Percentiles rank a stretch among this genome's conserved stretches.
Evolutionary conservation across 2,797 vertebrate species (phyloP).

Genomic region (Rousettus madagascariensis): DNA sequence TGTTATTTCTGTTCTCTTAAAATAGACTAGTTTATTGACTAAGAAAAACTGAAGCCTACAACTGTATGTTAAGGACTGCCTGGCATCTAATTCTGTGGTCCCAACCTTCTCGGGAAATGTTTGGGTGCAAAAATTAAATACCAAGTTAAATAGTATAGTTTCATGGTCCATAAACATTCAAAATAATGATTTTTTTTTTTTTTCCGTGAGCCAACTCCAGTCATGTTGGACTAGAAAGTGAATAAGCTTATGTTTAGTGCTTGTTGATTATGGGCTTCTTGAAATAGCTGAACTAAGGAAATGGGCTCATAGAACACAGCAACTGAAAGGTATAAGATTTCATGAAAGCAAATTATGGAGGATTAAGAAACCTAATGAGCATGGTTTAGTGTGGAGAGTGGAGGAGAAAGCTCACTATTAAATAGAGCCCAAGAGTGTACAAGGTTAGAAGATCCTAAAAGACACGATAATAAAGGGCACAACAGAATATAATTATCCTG

Average conservation of each 20-base stretch:
- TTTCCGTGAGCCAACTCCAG: background rate
- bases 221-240: constrained; percentile 61
- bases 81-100: background rate
- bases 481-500: constrained; percentile 74
- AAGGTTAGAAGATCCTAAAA: constrained; percentile 72
- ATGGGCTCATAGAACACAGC: constrained; percentile 59
- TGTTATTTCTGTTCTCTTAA: constrained; percentile 51
- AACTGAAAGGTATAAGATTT: constrained; percentile 71
- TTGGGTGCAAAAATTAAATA: constrained; percentile 65
- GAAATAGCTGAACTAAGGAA: constrained; percentile 55
- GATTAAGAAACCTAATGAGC: constrained; percentile 79
- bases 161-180: constrained; percentile 62
- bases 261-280: constrained; percentile 58
- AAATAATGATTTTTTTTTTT: constrained; percentile 52
- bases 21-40: constrained; percentile 34
- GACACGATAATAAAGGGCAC: constrained; percentile 61
- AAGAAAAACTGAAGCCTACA: background rate
- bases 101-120: constrained; percentile 25
- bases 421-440: constrained; percentile 62
- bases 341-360: constrained; percentile 74
- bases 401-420: constrained; percentile 65
- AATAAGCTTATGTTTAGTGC: constrained; percentile 61
- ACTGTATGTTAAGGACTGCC: background rate
- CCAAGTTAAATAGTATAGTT: constrained; percentile 60
- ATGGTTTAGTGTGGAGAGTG: constrained; percentile 45